A percentile compares a stretch with the other conserved stretches of the same genome.
Conservation (phyloP, 2,888 invertebrate species). For the Ligdia adustata region DNA sequence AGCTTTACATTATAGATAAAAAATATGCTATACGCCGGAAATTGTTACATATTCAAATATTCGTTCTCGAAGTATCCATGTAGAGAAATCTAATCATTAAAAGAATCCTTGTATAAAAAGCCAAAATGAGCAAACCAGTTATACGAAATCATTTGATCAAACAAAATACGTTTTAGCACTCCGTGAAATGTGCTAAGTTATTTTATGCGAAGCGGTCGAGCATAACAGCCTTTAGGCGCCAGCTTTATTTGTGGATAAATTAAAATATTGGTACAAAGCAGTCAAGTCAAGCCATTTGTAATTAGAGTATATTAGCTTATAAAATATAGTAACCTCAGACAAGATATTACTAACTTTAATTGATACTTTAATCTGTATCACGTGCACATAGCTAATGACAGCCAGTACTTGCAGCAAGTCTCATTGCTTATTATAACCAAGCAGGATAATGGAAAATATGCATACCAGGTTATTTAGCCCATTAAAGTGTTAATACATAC, state of each 20-base stretch:
- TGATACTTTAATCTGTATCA: too few species aligned
- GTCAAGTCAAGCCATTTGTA: too few species aligned
- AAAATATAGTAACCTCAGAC: too few species aligned
- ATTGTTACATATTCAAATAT: constrained; percentile 1
- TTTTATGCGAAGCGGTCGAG: constrained; percentile 19
- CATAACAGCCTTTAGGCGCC: constrained; percentile 23
- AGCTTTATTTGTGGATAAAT: too few species aligned
- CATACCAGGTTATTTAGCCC: constrained; percentile 16
- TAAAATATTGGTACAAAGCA: too few species aligned
- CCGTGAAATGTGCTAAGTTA: constrained; percentile 28
- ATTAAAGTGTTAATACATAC: constrained; percentile 32
- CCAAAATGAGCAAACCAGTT: constrained; percentile 17
- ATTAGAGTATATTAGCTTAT: too few species aligned
- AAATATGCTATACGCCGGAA: constrained; percentile 2
- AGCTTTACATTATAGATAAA: too few species aligned
- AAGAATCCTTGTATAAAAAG: constrained; percentile 10
- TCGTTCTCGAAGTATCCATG: constrained; percentile 5
- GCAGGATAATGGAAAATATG: constrained; percentile 21
- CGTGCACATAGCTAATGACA: too few species aligned
- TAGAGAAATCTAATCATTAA: constrained; percentile 14
- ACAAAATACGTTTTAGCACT: constrained; percentile 28
- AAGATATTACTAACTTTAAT: too few species aligned
- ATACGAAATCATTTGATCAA: constrained; percentile 11
- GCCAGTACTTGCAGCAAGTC: too few species aligned
- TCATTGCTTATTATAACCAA: too few species aligned